Percentiles rank a stretch among this genome's conserved stretches.
Conservation (phyloP, 2,113 vertebrate species). For the Bucco capensis region DNA sequence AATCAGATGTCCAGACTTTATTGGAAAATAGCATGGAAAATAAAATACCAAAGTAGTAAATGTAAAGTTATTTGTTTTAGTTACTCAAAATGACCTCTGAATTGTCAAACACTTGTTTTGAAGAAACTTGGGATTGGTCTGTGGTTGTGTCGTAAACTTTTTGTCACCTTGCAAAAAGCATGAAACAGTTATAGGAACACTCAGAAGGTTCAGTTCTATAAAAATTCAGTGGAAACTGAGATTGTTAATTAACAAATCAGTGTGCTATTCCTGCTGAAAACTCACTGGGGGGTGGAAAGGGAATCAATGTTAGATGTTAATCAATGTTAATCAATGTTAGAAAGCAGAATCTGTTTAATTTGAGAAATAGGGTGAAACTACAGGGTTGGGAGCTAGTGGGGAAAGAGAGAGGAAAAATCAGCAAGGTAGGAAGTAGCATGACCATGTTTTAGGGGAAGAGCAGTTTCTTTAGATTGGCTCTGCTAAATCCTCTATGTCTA, state of each 20-base stretch:
- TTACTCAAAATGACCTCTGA: neutral
- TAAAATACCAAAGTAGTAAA: neutral
- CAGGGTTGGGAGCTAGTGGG: neutral
- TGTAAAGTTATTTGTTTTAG: neutral
- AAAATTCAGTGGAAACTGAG: neutral
- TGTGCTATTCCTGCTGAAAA: neutral
- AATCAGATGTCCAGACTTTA: neutral
- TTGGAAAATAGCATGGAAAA: neutral
- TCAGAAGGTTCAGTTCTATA: neutral
- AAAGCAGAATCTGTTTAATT: neutral
- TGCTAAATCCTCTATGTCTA: neutral
- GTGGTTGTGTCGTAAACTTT: neutral
- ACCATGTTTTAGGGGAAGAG: neutral
- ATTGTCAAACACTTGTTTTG: neutral
- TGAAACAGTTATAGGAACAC: neutral
- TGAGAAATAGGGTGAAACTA: neutral
- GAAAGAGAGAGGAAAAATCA: neutral
- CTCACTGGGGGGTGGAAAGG: accelerated
- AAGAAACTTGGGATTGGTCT: neutral
- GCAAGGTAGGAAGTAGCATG: neutral
- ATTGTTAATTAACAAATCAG: neutral
- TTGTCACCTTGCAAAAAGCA: neutral
- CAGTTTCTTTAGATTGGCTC: neutral
- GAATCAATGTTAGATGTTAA: neutral
- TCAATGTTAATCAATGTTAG: neutral